These are phyloP conservation scores for Morelia viridis DNA, from an alignment of 2,797 vertebrate species.

Conservation along the genomic window DNA sequence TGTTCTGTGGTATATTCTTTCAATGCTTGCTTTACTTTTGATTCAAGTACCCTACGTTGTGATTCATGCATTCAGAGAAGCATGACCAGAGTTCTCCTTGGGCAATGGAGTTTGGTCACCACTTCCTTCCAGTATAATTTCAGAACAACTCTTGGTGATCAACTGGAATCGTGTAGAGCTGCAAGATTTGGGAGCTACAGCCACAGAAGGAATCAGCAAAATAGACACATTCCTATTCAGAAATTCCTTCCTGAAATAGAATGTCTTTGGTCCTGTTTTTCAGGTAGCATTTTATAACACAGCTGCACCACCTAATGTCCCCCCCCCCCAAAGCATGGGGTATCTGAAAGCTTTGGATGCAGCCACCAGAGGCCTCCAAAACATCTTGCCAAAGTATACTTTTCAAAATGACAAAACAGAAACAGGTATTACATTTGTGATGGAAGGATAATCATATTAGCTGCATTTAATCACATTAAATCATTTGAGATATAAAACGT, in stretches of 20 bases:
- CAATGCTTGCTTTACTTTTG: neutral
- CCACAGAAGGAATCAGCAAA: neutral
- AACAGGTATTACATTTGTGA: neutral
- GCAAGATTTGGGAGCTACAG: neutral
- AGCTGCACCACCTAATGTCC: neutral
- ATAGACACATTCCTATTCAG: too few species aligned
- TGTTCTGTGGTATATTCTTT: neutral
- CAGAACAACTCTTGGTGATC: neutral
- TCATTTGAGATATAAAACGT: neutral
- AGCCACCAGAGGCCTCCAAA: neutral
- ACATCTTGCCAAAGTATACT: neutral
- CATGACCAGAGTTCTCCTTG: neutral
- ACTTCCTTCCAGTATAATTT: neutral
- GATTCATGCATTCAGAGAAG: neutral
- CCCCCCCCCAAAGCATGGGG: neutral
- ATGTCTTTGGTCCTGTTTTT: neutral
- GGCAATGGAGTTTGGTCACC: neutral
- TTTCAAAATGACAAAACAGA: neutral
- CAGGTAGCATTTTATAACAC: neutral
- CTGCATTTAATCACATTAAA: neutral
- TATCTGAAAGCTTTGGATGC: too few species aligned
- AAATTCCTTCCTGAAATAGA: neutral
- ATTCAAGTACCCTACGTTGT: neutral
- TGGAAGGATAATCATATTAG: neutral
- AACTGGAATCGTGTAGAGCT: neutral